Base-by-base conservation (phyloP, 2,888 invertebrate genomes). In the Ichneumoninae sp. region DNA sequence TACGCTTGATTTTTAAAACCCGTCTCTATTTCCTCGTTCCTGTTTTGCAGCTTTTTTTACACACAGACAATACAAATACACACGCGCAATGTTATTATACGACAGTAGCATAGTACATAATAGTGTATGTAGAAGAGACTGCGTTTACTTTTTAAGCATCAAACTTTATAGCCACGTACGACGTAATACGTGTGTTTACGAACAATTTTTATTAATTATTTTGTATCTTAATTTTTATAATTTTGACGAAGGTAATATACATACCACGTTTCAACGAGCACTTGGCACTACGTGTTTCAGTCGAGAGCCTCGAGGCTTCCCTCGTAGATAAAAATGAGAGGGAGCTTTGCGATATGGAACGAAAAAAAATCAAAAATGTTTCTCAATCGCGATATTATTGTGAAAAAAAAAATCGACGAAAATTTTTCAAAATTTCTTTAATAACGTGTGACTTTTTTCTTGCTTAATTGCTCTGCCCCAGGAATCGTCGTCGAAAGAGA, bases 401-500 rank as follows among this genome's bases (percentile, higher is more conserved):
- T 69, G 3, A 44, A 16, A 70, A 10, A 36, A 5, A 3, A 36
- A 10, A 8, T 26, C 22, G 26, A 26, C 47, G 47, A 40, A 22
- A 33, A 16, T 7, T n/a, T 44, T 71, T 68, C 44, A 16, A 33
- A 47, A 47, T 16, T 3, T 3, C 2, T 66, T 44, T 44, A 80
- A 60, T 83, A 82, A 82, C 54, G 33, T 36, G 30, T 62, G 3
- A 54, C 74, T 79, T 72, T 75, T 81, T 22, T 78, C 52, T 85
- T 54, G 3, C 60, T 71, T 62, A 33, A 26, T 40, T 75, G 26
- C 70, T 83, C 80, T 65, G 52, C 10, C 87, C 6, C 57, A 93
- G 93, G 91, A 92, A 87, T 88, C 89, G 1, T 92, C 93, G 0
- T 87, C 90, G 3, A 90, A 89, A 76, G 90, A 92, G 84, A 90